A percentile compares a stretch with the other conserved stretches of the same genome.
Conservation (phyloP, 2,113 vertebrate species). For the Barbus barbus region DNA sequence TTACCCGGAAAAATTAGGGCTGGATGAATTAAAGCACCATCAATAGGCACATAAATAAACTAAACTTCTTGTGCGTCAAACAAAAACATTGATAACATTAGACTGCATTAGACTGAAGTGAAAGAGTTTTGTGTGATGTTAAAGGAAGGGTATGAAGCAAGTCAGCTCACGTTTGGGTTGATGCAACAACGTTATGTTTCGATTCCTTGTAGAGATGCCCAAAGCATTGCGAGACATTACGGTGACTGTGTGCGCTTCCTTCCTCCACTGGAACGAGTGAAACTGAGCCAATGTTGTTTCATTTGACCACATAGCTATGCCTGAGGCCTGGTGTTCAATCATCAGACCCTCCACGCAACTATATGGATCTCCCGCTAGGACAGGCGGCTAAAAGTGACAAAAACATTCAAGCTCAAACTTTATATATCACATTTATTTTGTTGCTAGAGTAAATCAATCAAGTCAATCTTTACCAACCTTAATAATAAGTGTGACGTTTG, state of each 20-base stretch:
- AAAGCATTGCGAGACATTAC: constrained; percentile 83
- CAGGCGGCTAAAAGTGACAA: constrained; percentile 70
- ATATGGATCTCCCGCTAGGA: constrained; percentile 65
- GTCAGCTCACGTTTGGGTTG: constrained; percentile 73
- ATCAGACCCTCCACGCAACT: constrained; percentile 83
- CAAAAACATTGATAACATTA: neutral
- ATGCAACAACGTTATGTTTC: constrained; percentile 82
- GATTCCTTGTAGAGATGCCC: constrained; percentile 83
- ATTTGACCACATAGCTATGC: constrained; percentile 65
- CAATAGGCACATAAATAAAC: neutral
- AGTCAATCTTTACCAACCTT: constrained; percentile 75
- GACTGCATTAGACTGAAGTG: too few relatives aligned
- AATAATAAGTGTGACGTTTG: constrained; percentile 85
- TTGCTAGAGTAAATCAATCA: neutral
- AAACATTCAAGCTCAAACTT: neutral
- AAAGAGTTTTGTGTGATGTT: neutral
- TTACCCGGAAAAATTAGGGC: constrained; percentile 29
- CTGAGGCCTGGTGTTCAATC: constrained; percentile 69
- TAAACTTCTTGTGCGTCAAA: neutral
- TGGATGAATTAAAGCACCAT: neutral
- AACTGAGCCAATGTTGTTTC: constrained; percentile 67
- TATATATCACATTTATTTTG: neutral
- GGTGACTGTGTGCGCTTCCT: constrained; percentile 76
- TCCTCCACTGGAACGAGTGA: constrained; percentile 81
- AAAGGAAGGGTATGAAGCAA: neutral